Base-by-base conservation (phyloP, 2,113 vertebrate species). In the Jacana jacana region DNA sequence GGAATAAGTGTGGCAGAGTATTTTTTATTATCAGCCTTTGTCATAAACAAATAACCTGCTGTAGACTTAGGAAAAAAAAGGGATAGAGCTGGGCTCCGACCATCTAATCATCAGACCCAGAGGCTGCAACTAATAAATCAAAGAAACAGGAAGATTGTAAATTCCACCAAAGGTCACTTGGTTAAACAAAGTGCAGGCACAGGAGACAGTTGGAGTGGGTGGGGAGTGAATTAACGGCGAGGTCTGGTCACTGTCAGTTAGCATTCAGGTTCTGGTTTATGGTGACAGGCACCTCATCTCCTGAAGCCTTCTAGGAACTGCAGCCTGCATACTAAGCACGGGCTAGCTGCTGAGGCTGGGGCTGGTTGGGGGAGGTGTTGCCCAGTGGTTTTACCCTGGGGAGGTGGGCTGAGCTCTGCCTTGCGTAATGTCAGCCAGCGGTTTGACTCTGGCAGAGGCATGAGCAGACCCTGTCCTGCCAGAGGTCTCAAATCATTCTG, bases 11-110 rank as follows among this genome's bases (percentile, higher is more conserved):
- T 87, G 81, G 52, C 55, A 48, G 81, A 81, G 33, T 75, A 30
- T 42, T 75, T 88, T 94, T 94, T 95, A 71, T 84, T 80, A 84
- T 76, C 89, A 84, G 86, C 48, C 52, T 86, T 84, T 96, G 69
- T 95, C 63, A 87, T 92, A 96, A 95, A 93, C 92, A 95, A 95
- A 93, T 89, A 93, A 86, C 77, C 72, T 86, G 81, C 77, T 58
- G 44, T 52, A 89, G 81, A n/a, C 27, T 55, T 28, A 13, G 35
- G n/a, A n/a, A 51, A 68, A 71, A 90, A 90, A 89, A 83, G 39
- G 13, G 30, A 44, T 8, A 76, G 61, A 89, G 35, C 69, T 70
- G 42, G 19, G 35, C 73, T 92, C 44, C 39, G 55, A 57, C 51
- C 83, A 81, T 84, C 94, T 71, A 55, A 93, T 86, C 69, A 92